Conservation (phyloP, 2,797 vertebrate species). For the Otolemur crassicaudatus region DNA sequence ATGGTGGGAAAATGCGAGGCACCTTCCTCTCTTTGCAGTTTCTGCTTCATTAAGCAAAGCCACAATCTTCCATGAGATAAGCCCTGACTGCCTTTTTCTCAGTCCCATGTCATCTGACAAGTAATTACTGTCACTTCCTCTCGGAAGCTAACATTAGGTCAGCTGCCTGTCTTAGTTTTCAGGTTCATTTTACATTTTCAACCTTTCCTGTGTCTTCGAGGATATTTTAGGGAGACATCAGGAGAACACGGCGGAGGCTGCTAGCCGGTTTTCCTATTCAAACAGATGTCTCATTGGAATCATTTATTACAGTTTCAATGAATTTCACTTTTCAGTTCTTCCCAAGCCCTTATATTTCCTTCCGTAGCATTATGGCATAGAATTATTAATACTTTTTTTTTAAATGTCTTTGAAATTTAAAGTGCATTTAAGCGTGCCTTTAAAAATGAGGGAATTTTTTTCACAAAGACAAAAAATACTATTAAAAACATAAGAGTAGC, state of each 20-base stretch:
- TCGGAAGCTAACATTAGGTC: conserved; percentile 7
- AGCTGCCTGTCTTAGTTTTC: neutral
- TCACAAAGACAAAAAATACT: neutral
- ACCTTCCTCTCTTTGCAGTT: neutral
- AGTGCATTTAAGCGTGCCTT: neutral
- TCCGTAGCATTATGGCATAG: neutral
- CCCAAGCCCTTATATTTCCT: neutral
- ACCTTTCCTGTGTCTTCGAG: neutral
- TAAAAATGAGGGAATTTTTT: neutral
- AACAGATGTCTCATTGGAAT: conserved; percentile 14
- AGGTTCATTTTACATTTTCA: conserved; percentile 11
- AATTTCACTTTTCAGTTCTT: conserved; percentile 51
- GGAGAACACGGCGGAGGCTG: neutral
- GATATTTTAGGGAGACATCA: conserved; percentile 18
- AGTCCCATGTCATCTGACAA: neutral
- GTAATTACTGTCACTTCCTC: conserved; percentile 47
- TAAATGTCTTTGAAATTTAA: conserved; percentile 41
- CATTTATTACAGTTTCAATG: conserved; percentile 58
- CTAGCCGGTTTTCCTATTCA: neutral
- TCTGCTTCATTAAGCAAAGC: conserved; percentile 39
- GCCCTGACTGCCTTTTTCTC: neutral
- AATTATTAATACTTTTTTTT: neutral
- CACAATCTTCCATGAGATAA: neutral
- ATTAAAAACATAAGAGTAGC: neutral
- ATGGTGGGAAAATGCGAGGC: neutral